Evolutionary conservation across 2,888 invertebrate genomes (phyloP), one percentile per base, ranked within the genome.

Genomic region (Cheilosia soror): DNA sequence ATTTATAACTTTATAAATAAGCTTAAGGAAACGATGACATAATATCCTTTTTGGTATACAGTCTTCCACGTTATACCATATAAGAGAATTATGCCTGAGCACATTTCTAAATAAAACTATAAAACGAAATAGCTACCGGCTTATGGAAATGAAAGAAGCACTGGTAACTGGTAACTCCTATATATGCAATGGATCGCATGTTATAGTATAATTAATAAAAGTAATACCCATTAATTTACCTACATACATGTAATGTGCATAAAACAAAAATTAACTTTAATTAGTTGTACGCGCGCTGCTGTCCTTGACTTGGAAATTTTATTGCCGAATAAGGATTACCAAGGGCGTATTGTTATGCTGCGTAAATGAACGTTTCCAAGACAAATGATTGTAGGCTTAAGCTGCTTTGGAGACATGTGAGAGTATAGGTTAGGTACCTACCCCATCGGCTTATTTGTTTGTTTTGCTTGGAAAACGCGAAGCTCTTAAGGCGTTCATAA

Each of bases 261-360:
- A 80, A 75, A 84, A 65, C 27, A 53, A 80, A 55, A 84, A 84
- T 75, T 75, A 79, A 71, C 73, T 84, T 84, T 84, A 84, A 84
- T 84, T 75, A 84, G 37, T 37, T 37, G 4, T 3, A 29, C 5
- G 4, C 37, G 84, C 60, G 57, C 57, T 75, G 57, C 57, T 75
- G 80, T 80, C 84, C 68, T 75, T 84, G 79, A 68, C 33, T 63
- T 57, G 37, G 49, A 47, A 55, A 62, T 77, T 69, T 79, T 69
- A 71, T 69, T 75, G 58, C 69, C 51, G 42, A 80, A 80, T 84
- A 80, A 80, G 80, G 69, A 84, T 80, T 75, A 84, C 40, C 66
- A 42, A 5, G 20, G 53, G 66, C 53, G 60, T 60, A 53, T 51
- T 15, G 6, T 47, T 47, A 20, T 47, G 44, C 44, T 58, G 75